phyloP scores from a whole-genome alignment of 2,113 vertebrate genomes.

The Saimiri boliviensis region DNA sequence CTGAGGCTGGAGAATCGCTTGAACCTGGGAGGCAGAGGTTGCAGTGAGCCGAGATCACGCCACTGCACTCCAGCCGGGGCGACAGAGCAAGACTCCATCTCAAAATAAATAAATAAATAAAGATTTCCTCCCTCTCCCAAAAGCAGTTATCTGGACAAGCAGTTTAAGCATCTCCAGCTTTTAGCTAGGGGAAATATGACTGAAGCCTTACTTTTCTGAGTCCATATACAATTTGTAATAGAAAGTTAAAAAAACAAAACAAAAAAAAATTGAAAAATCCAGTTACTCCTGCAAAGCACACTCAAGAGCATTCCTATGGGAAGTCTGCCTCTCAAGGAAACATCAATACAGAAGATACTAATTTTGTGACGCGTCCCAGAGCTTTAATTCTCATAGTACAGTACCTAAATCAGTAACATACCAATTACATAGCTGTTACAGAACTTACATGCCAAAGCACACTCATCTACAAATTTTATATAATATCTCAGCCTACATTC shows the following conservation, averaged over 20 bases:
- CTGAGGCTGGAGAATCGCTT: too few relatives aligned
- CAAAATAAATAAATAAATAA: too few relatives aligned
- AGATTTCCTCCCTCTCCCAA: background rate
- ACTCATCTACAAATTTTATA: background rate
- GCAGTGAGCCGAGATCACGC: too few relatives aligned
- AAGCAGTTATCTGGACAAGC: background rate
- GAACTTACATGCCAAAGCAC: background rate
- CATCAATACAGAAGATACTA: background rate
- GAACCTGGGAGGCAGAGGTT: too few relatives aligned
- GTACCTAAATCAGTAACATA: background rate
- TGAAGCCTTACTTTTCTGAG: background rate
- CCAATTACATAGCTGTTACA: background rate
- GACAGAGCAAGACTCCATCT: background rate
- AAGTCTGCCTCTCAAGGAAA: background rate
- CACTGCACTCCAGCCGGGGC: too few relatives aligned
- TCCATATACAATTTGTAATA: background rate
- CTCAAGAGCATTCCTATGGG: background rate
- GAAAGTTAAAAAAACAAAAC: background rate
- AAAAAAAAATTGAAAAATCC: background rate
- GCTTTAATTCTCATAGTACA: background rate
- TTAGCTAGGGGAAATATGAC: background rate
- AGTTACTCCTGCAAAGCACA: background rate
- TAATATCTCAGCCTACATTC: background rate
- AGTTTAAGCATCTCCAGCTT: background rate
- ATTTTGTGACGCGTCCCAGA: background rate